Percentiles rank a stretch among this genome's conserved stretches.
Evolutionary conservation across 2,113 vertebrate genomes (phyloP).

Genomic region (Menura novaehollandiae): DNA sequence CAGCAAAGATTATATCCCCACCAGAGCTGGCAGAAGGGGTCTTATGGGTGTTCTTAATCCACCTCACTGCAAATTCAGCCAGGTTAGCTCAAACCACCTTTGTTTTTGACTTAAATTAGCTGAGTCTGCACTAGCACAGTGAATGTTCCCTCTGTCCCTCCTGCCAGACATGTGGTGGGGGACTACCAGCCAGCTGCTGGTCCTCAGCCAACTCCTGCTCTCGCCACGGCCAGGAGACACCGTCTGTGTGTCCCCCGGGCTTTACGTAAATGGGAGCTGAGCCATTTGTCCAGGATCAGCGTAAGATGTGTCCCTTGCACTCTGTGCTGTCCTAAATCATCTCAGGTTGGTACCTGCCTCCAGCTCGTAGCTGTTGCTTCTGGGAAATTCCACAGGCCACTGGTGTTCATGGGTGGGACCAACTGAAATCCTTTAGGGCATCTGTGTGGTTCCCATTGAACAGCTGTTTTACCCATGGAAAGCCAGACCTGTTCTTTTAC

Average conservation of each 20-base stretch:
- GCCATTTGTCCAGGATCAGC: neutral
- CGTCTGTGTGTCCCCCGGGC: neutral
- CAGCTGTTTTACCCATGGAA: accelerated
- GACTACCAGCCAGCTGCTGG: constrained; percentile 36
- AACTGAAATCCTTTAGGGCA: neutral
- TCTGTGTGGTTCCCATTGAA: neutral
- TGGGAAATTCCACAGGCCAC: neutral
- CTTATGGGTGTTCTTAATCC: neutral
- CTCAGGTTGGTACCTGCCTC: neutral
- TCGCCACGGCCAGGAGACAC: neutral
- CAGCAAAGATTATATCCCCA: neutral
- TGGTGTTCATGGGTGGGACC: neutral
- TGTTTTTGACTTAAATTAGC: constrained; percentile 3
- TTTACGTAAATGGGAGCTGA: neutral
- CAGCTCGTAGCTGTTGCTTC: neutral
- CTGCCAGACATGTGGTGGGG: constrained; percentile 9
- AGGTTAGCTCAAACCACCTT: constrained; percentile 47
- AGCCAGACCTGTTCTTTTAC: neutral
- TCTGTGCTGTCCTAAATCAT: neutral
- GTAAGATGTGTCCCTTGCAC: neutral
- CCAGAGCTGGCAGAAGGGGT: neutral
- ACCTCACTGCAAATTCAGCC: neutral
- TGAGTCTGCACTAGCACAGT: neutral
- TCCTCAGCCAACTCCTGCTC: neutral
- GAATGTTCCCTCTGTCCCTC: constrained; percentile 42